phyloP scores from a whole-genome alignment of 1,140 invertebrate genomes.

The Drosophila parabipectinata region DNA sequence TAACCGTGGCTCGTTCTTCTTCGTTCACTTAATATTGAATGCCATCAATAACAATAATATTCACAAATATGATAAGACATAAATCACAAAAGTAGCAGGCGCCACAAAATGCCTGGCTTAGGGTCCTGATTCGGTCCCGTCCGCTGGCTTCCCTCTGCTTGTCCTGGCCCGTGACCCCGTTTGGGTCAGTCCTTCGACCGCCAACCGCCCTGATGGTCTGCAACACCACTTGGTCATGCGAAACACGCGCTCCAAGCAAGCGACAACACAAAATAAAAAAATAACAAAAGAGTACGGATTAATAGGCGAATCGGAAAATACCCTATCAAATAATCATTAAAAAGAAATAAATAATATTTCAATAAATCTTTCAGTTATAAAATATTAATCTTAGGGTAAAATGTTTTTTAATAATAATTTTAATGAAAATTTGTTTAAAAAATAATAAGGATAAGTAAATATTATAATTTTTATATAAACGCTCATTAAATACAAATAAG shows the following conservation, averaged over 20 bases:
- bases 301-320: conserved; percentile 6
- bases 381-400: too few relatives aligned
- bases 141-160: neutral
- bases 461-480: too few relatives aligned
- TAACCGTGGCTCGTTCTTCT: conserved; percentile 22
- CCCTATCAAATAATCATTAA: neutral
- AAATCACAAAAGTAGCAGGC: conserved; percentile 78
- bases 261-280: conserved; percentile 33
- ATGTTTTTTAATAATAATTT: too few relatives aligned
- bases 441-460: too few relatives aligned
- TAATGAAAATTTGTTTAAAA: too few relatives aligned
- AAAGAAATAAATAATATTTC: too few relatives aligned
- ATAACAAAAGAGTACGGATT: conserved; percentile 6
- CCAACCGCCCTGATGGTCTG: conserved; percentile 8
- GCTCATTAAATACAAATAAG: too few relatives aligned
- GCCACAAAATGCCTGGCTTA: conserved; percentile 63
- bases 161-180: neutral
- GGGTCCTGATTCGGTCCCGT: conserved; percentile 28
- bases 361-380: too few relatives aligned
- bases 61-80: conserved; percentile 82
- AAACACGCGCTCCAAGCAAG: conserved; percentile 56
- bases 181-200: neutral
- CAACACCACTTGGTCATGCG: conserved; percentile 64
- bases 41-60: conserved; percentile 81
- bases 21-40: conserved; percentile 69